A percentile compares a stretch with the other conserved stretches of the same genome.
phyloP scores from a whole-genome alignment of 2,113 vertebrate species.

The Pedetes capensis region DNA sequence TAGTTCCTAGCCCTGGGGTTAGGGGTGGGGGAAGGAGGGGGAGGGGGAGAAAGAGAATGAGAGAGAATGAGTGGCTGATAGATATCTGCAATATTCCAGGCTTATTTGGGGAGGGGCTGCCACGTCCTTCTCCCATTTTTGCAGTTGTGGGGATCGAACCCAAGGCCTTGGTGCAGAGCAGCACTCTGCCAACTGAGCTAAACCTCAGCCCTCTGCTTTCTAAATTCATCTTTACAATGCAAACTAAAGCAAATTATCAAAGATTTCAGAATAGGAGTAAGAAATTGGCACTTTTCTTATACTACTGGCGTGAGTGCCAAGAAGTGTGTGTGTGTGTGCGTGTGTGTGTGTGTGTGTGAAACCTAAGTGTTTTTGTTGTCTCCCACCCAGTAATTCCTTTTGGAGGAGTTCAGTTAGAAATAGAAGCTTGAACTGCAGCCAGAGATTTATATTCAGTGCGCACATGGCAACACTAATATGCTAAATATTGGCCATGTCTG shows the following conservation, averaged over 20 bases:
- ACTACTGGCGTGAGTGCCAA: not conserved
- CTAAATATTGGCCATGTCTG: not conserved
- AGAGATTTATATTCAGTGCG: not conserved
- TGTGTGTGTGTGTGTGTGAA: not conserved
- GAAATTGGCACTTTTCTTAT: not conserved
- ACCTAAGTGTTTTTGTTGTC: not conserved
- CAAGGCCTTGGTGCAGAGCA: too few species aligned
- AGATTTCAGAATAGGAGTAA: not conserved
- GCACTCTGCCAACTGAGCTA: too few species aligned
- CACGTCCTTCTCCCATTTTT: too few species aligned
- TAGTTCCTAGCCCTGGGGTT: too few species aligned
- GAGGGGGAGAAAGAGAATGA: too few species aligned
- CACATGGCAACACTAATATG: not conserved
- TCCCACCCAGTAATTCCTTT: not conserved
- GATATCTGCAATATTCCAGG: not conserved
- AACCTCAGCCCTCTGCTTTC: too few species aligned
- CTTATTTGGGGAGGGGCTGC: too few species aligned
- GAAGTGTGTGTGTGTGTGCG: not conserved
- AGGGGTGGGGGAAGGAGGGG: too few species aligned
- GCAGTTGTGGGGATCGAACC: too few species aligned
- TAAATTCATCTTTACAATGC: too few species aligned
- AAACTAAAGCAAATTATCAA: not conserved
- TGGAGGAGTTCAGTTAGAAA: not conserved
- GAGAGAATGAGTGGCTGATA: too few species aligned
- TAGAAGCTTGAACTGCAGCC: not conserved